Evolutionary conservation across 2,797 vertebrate genomes (phyloP).

Genomic region (Argya squamiceps): DNA sequence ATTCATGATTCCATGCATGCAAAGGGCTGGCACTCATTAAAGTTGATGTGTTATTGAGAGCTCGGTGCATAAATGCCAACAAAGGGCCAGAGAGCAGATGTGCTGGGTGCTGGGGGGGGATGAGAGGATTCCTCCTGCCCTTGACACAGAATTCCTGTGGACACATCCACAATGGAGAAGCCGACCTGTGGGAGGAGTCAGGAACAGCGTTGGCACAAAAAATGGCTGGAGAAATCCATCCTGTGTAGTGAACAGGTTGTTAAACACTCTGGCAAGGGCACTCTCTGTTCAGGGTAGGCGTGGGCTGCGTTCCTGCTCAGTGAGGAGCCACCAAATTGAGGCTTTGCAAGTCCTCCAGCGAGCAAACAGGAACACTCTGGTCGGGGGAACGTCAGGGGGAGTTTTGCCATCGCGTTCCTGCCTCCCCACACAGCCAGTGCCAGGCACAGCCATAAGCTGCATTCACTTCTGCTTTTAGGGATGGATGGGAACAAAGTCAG

Average conservation of each 20-base stretch:
- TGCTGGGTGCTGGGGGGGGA: not conserved
- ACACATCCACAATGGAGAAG: fast-evolving
- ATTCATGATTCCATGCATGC: not conserved
- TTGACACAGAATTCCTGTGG: fast-evolving
- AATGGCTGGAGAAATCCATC: not conserved
- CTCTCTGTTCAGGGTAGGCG: not conserved
- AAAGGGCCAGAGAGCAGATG: not conserved
- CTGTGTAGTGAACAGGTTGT: not conserved
- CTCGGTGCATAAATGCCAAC: not conserved
- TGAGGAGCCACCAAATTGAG: not conserved
- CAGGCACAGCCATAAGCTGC: fast-evolving
- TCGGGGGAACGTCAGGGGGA: not conserved
- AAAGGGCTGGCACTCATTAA: not conserved
- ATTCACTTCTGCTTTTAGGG: not conserved
- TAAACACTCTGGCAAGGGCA: not conserved
- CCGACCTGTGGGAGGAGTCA: not conserved
- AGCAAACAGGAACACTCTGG: not conserved
- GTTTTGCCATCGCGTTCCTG: fast-evolving
- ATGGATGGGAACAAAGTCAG: not conserved
- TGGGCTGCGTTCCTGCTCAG: not conserved
- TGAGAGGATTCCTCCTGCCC: not conserved
- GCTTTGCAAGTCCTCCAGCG: not conserved
- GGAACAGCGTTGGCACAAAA: fast-evolving
- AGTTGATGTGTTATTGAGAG: not conserved
- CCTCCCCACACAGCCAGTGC: not conserved